These are phyloP conservation scores for Eclectus roratus DNA, from an alignment of 2,113 vertebrate genomes.

Conservation along the genomic window DNA sequence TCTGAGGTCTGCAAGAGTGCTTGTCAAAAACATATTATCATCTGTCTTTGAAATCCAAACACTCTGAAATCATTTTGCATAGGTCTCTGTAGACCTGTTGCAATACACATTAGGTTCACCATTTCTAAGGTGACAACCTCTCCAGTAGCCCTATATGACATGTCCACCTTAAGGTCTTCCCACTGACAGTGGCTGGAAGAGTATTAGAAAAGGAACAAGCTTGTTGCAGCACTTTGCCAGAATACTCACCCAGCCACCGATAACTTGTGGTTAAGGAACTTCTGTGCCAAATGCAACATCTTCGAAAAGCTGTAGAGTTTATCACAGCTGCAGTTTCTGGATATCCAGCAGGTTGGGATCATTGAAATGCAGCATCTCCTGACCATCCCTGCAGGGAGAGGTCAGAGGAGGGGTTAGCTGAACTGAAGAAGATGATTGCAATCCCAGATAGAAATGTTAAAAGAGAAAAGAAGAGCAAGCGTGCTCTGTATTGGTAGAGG, in stretches of 20 bases:
- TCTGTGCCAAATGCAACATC: not conserved
- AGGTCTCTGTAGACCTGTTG: not conserved
- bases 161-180: not conserved
- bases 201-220: not conserved
- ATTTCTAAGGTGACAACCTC: not conserved
- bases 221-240: not conserved
- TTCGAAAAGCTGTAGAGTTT: not conserved
- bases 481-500: not conserved
- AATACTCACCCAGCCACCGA: not conserved
- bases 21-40: not conserved
- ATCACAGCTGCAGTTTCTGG: not conserved
- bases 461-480: not conserved
- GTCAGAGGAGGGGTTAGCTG: not conserved
- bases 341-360: not conserved
- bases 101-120: not conserved
- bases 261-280: not conserved
- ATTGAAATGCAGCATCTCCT: not conserved
- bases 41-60: not conserved
- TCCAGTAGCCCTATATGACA: not conserved
- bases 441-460: not conserved
- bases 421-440: not conserved
- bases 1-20: not conserved
- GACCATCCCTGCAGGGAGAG: not conserved
- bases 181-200: not conserved
- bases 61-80: not conserved